Evolutionary conservation across 2,113 vertebrate species (phyloP).

Genomic region (Anarrhichthys ocellatus): DNA sequence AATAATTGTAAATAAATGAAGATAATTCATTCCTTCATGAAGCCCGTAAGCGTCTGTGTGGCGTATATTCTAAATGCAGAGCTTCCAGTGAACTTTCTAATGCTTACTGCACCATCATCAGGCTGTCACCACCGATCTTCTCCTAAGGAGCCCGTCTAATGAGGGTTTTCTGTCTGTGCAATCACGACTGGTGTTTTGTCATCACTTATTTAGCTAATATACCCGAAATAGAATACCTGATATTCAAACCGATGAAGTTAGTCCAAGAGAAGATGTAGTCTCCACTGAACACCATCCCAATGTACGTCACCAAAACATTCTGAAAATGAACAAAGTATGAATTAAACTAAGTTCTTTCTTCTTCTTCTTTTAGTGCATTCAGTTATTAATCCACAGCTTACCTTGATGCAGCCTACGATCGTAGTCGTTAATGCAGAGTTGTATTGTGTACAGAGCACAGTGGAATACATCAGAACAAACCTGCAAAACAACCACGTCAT

Average conservation of each 20-base stretch:
- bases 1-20: too few relatives aligned
- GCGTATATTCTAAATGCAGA: too few relatives aligned
- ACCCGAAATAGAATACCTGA: slow-evolving; percentile 85
- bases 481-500: slow-evolving; percentile 68
- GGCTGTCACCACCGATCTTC: too few relatives aligned
- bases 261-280: slow-evolving; percentile 99
- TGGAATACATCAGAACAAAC: slow-evolving; percentile 97
- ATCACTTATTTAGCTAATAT: too few relatives aligned
- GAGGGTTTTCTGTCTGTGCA: too few relatives aligned
- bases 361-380: not conserved
- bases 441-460: slow-evolving; percentile 97
- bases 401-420: slow-evolving; percentile 98
- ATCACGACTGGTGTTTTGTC: too few relatives aligned
- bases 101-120: too few relatives aligned
- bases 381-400: slow-evolving; percentile 52
- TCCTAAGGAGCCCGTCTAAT: too few relatives aligned
- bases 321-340: slow-evolving; percentile 64
- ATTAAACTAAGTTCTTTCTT: not conserved
- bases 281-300: slow-evolving; percentile 98
- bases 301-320: slow-evolving; percentile 98
- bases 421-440: slow-evolving; percentile 97
- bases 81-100: too few relatives aligned
- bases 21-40: too few relatives aligned
- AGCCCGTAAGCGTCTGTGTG: too few relatives aligned
- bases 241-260: slow-evolving; percentile 98